Evolutionary conservation across 2,113 vertebrate species (phyloP), one percentile per base, ranked within the genome.

Genomic region (Menidia beryllina): DNA sequence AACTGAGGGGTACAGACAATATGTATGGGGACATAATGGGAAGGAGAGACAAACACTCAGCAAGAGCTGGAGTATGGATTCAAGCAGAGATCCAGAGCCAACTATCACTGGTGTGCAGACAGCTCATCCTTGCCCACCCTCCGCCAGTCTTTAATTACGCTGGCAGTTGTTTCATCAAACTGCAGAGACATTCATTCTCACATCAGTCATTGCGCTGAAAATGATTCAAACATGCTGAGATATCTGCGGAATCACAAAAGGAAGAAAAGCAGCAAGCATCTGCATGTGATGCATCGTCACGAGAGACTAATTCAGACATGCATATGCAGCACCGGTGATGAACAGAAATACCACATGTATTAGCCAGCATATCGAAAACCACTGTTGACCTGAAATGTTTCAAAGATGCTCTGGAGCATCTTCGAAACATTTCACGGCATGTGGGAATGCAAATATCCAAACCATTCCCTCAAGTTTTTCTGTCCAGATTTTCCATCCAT

Each of bases 111-210:
- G 10, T 47, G 66, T 21, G 36, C 66, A 86, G 77, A 77, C 52
- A 73, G 66, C 74, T 81, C 69, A 65, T 85, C 66, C 54, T 5
- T 72, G 53, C 64, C 68, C 58, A 72, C 61, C 59, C 50, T 81
- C 63, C 52, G 60, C 74, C 68, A 89, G 53, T 71, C 58, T 79
- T 76, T 83, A 79, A 86, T 90, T 82, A 79, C 15, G 50, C 59
- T 59, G 75, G 51, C 75, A 82, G 72, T 70, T 69, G 62, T 51
- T 63, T 49, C 5, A 51, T 76, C 66, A 51, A 43, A 57, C 19
- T 26, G 70, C 62, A 38, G 51, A 73, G 52, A 54, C 61, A 74
- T 68, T 69, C 68, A 59, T 79, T 75, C 63, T 47, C 52, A 41
- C 55, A 70, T 75, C 80, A 74, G 69, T 77, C 75, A 79, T 54